Conservation (phyloP, 1,140 invertebrate genomes). For the Megalopta genalis region DNA sequence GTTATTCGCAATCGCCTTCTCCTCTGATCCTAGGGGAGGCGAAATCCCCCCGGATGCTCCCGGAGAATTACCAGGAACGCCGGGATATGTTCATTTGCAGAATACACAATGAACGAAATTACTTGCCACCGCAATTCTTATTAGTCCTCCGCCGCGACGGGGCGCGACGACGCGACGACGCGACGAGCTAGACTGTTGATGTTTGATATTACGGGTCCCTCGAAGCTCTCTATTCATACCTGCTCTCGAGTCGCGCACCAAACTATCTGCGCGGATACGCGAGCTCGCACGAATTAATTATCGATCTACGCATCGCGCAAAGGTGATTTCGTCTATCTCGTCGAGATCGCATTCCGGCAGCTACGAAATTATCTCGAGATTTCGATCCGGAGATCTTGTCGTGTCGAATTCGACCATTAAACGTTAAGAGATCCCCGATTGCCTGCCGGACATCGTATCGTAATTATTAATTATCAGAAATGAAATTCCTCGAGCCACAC, state of each 20-base stretch:
- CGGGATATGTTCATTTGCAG: conserved; percentile 52
- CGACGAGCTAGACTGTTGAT: not conserved
- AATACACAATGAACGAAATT: conserved; percentile 50
- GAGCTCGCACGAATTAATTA: not conserved
- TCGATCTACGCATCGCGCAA: not conserved
- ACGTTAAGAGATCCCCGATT: no score
- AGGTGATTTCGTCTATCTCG: not conserved
- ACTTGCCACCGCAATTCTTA: conserved; percentile 27
- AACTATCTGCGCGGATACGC: not conserved
- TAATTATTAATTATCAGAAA: no score
- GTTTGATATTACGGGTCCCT: not conserved
- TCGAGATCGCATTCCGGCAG: no score
- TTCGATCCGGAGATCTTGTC: no score
- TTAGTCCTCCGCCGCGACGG: not conserved
- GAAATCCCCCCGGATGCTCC: conserved; percentile 44
- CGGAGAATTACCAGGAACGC: conserved; percentile 45
- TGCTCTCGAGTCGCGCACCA: no score
- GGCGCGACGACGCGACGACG: no score
- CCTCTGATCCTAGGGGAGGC: conserved; percentile 63
- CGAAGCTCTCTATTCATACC: no score
- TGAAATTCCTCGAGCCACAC: no score
- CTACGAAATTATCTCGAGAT: no score
- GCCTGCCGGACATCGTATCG: no score
- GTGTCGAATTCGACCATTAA: no score
- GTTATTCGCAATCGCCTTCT: conserved; percentile 65